Percentiles rank a stretch among this genome's conserved stretches.
These are phyloP conservation scores for Noctua pronuba DNA, from an alignment of 2,888 invertebrate species.

Conservation along the genomic window DNA sequence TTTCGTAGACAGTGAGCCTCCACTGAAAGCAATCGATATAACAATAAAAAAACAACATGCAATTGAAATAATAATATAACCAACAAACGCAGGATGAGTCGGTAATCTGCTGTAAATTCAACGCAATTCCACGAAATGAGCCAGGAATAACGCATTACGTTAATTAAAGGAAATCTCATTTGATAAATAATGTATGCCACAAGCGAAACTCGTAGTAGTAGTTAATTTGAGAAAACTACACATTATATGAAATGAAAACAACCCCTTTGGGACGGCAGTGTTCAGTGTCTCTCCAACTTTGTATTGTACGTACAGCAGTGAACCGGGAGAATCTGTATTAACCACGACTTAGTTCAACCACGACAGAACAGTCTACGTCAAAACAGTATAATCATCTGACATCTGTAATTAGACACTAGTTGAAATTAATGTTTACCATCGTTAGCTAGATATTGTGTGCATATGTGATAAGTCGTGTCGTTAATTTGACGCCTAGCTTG, in stretches of 20 bases:
- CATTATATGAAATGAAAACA: background rate
- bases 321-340: background rate
- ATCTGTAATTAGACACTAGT: conserved; percentile 35
- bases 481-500: background rate
- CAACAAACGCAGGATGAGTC: background rate
- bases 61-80: background rate
- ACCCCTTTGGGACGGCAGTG: background rate
- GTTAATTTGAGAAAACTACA: conserved; percentile 4
- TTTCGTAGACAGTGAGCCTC: background rate
- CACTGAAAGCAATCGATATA: no score
- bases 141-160: background rate
- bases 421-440: conserved; percentile 69
- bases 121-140: background rate
- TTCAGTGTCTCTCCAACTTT: background rate
- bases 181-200: background rate
- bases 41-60: no score
- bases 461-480: background rate
- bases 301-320: background rate
- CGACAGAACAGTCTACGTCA: conserved; percentile 2
- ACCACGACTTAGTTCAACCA: background rate
- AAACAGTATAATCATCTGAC: conserved; percentile 5
- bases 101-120: background rate
- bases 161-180: background rate
- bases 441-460: background rate
- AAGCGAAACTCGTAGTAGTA: background rate